Percentiles rank a stretch among this genome's conserved stretches.
These are phyloP conservation scores for Tetragnatha versicolor DNA, from an alignment of 1,140 invertebrate genomes.

Conservation along the genomic window DNA sequence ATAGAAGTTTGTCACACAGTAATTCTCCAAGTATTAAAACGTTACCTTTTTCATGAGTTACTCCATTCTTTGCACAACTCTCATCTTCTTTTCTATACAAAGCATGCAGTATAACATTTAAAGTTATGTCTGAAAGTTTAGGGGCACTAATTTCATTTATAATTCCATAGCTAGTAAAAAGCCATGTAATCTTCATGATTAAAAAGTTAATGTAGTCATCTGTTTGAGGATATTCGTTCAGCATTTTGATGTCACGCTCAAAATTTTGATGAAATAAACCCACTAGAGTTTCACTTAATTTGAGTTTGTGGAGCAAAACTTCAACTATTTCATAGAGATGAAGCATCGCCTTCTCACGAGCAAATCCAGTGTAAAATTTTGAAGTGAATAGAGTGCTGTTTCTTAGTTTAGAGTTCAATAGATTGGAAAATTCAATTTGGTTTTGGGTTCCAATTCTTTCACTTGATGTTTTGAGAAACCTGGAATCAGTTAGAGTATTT, in stretches of 20 bases:
- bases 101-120: slow-evolving; percentile 7
- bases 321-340: slow-evolving; percentile 19
- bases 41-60: slow-evolving; percentile 33
- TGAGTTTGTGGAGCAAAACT: background rate
- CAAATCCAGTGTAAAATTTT: slow-evolving; percentile 29
- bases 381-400: slow-evolving; percentile 6
- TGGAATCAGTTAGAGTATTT: background rate
- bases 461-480: background rate
- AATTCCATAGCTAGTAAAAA: slow-evolving; percentile 21
- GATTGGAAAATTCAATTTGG: slow-evolving; percentile 10
- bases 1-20: slow-evolving; percentile 14
- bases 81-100: background rate
- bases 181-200: background rate
- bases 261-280: background rate
- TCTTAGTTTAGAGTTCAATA: background rate
- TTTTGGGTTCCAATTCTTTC: background rate
- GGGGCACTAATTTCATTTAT: background rate
- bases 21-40: slow-evolving; percentile 16
- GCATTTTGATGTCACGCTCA: slow-evolving; percentile 11
- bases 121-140: slow-evolving; percentile 7
- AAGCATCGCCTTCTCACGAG: background rate
- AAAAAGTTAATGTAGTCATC: slow-evolving; percentile 28
- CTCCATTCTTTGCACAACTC: slow-evolving; percentile 17
- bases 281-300: background rate
- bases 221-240: slow-evolving; percentile 23